Evolutionary conservation across 1,140 invertebrate species (phyloP), one percentile per base, ranked within the genome.

Genomic region (Drosophila nigromelanica): DNA sequence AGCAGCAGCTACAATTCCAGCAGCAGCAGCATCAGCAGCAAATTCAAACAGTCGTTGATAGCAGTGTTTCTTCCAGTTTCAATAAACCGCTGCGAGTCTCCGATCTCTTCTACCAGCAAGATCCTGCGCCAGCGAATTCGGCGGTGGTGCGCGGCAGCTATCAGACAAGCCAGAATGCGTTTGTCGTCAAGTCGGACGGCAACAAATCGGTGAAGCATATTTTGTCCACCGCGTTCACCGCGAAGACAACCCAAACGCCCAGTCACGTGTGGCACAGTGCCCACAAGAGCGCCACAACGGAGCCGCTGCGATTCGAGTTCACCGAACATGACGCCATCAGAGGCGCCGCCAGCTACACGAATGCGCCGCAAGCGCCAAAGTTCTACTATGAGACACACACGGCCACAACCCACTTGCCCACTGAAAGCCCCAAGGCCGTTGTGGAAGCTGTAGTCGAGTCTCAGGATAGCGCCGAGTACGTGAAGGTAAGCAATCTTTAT

Each of bases 201-300:
- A 91, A 91, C 33, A 90, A 91, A 39, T 82, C 80, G 4, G 80
- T 91, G 0, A 91, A 91, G 47, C 87, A 91, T 51, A 80, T 90
- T 15, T 47, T 89, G 12, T 77, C 87, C 27, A 72, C 66, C 15
- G 54, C 73, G 10, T 51, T 79, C 37, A 39, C 67, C 10, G 50
- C 80, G 4, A 74, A 68, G 39, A 27, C 58, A 33, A 63, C 83
- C 6, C 82, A 70, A 39, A 21, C 43, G 1, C 69, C 0, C 37
- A 55, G 58, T 5, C 70, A 78, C 2, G 39, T 72, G 4, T 61
- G 73, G 7, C 58, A 72, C 1, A 78, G 63, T 10, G 56, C 68
- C 10, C 66, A 70, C 8, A 79, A 74, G 10, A 77, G 63, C 4
- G 76, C 61, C 6, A 90, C 86, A 0, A 86, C 86, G 3, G 90